Evolutionary conservation across 35 echinoderm and acorn worm species (phyloP).

Genomic region (Nesometra sesokonis): DNA sequence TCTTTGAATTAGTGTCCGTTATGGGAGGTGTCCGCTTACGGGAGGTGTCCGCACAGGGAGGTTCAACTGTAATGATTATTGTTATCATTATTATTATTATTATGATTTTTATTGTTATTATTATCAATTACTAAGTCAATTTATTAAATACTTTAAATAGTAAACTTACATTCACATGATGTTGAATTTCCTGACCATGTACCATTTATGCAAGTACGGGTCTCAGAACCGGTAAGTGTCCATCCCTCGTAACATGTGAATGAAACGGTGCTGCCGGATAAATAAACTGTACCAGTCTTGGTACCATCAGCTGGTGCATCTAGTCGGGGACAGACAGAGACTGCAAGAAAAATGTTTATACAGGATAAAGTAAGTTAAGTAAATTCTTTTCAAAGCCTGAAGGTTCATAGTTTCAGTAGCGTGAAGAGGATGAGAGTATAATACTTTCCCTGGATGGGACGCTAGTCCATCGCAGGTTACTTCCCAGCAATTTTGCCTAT

Average conservation of each 20-base stretch:
- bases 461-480: too few relatives aligned
- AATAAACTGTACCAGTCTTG: conserved; percentile 55
- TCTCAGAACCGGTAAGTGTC: conserved; percentile 23
- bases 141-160: not conserved
- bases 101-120: too few relatives aligned
- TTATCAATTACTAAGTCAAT: too few relatives aligned
- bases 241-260: conserved; percentile 39
- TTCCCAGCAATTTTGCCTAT: not conserved
- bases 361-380: too few relatives aligned
- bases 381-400: not conserved
- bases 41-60: too few relatives aligned
- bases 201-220: conserved; percentile 29
- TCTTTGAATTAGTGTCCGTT: too few relatives aligned
- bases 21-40: too few relatives aligned
- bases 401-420: too few relatives aligned
- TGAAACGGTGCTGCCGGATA: conserved; percentile 21
- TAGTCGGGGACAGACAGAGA: conserved; percentile 51
- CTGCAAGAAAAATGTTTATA: conserved; percentile 19
- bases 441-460: too few relatives aligned
- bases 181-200: conserved; percentile 54
- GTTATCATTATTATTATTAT: too few relatives aligned
- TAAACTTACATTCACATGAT: not conserved
- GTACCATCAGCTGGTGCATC: conserved; percentile 44
- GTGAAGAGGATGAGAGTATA: too few relatives aligned
- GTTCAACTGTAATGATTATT: too few relatives aligned